Conservation (phyloP, 1,140 invertebrate genomes). For the Spodoptera litura region DNA sequence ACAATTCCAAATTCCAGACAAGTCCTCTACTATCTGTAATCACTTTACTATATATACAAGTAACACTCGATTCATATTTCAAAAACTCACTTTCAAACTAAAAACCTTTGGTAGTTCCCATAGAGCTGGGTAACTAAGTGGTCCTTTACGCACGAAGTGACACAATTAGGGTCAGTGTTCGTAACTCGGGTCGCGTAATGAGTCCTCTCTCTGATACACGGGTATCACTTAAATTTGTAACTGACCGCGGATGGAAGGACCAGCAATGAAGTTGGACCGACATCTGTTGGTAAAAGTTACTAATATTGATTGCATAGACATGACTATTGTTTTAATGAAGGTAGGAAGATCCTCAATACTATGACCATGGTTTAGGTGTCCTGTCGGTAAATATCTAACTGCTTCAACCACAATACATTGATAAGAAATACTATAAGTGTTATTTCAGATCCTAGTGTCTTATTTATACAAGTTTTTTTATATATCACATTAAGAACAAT, state of each 20-base stretch:
- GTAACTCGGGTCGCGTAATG: conserved; percentile 51
- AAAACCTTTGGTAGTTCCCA: conserved; percentile 4
- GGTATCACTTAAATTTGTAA: conserved; percentile 45
- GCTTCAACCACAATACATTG: too few species aligned
- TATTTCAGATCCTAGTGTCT: too few species aligned
- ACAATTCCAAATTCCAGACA: too few species aligned
- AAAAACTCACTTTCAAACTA: conserved; percentile 10
- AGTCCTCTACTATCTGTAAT: neutral
- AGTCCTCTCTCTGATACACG: conserved; percentile 47
- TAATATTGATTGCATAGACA: too few species aligned
- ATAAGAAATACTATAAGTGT: too few species aligned
- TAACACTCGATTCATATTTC: neutral
- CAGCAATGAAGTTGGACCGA: conserved; percentile 4
- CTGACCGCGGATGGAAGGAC: conserved; percentile 24
- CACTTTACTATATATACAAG: neutral
- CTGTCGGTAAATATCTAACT: too few species aligned
- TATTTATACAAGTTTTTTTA: too few species aligned
- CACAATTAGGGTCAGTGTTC: conserved; percentile 59
- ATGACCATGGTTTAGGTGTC: too few species aligned
- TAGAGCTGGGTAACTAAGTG: conserved; percentile 49
- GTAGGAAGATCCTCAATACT: too few species aligned
- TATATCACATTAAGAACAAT: too few species aligned
- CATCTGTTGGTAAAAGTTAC: conserved; percentile 4
- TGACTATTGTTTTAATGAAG: too few species aligned
- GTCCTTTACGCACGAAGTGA: conserved; percentile 60